A percentile compares a stretch with the other conserved stretches of the same genome.
Conservation (phyloP, 2,113 vertebrate species). For the Oophaga pumilio region DNA sequence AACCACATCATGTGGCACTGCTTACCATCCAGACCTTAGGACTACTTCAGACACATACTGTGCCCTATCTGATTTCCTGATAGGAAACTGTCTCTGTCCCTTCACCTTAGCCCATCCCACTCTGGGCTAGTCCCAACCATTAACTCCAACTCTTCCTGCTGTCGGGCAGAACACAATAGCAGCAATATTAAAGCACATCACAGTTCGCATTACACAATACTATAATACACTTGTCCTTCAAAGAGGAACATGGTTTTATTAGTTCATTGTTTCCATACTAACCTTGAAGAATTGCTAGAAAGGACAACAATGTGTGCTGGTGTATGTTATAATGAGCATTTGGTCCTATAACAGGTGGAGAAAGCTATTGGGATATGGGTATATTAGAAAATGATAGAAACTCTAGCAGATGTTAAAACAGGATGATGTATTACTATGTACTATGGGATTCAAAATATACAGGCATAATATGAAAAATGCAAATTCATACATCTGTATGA, state of each 20-base stretch:
- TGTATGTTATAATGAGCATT: constrained; percentile 80
- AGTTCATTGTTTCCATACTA: constrained; percentile 75
- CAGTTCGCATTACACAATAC: too few species aligned
- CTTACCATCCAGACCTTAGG: too few species aligned
- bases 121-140: too few species aligned
- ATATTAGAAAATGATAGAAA: constrained; percentile 79
- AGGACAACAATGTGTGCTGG: constrained; percentile 76
- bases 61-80: too few species aligned
- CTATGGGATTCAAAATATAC: constrained; percentile 81
- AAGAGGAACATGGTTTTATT: not conserved
- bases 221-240: too few species aligned
- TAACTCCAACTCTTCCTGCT: too few species aligned
- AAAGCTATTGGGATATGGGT: constrained; percentile 81
- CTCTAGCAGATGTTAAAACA: constrained; percentile 82
- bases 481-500: constrained; percentile 73
- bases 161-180: too few species aligned
- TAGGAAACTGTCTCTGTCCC: too few species aligned
- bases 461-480: constrained; percentile 72
- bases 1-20: too few species aligned
- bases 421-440: constrained; percentile 81
- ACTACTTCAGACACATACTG: too few species aligned
- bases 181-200: too few species aligned
- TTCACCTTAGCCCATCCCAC: too few species aligned
- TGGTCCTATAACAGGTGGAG: constrained; percentile 78
- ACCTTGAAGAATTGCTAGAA: constrained; percentile 77